Evolutionary conservation across 2,113 vertebrate genomes (phyloP).

Genomic region (Gasterosteus aculeatus): DNA sequence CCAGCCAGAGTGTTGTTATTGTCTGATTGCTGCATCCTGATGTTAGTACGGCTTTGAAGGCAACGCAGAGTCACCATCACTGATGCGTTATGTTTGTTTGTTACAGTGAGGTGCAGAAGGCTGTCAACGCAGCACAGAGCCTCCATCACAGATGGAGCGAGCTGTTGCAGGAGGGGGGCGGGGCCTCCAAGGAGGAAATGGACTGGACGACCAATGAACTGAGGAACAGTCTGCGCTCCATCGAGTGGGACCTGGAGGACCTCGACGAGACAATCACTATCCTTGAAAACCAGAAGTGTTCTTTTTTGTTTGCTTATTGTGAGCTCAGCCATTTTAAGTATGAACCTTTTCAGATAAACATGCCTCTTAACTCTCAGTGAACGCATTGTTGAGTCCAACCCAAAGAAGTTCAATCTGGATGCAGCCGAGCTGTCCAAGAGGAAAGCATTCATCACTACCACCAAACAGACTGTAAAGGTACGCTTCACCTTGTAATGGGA

Average conservation of each 20-base stretch:
- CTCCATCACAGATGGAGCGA: constrained; percentile 95
- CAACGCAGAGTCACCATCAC: neutral
- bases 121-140: constrained; percentile 93
- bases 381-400: constrained; percentile 98
- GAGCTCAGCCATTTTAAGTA: neutral
- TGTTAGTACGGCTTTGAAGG: neutral
- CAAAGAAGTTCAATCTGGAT: constrained; percentile 96
- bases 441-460: constrained; percentile 94
- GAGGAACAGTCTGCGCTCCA: constrained; percentile 95
- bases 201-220: constrained; percentile 99
- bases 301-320: too few species aligned
- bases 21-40: too few species aligned
- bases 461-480: constrained; percentile 92
- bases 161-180: constrained; percentile 87
- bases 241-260: constrained; percentile 98
- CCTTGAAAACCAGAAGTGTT: constrained; percentile 71
- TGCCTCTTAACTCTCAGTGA: constrained; percentile 63
- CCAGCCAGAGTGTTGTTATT: too few species aligned
- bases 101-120: constrained; percentile 95
- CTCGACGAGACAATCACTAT: constrained; percentile 99
- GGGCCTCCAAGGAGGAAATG: constrained; percentile 91
- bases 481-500: neutral
- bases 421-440: constrained; percentile 88
- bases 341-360: neutral
- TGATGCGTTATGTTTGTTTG: neutral